Percentiles rank a stretch among this genome's conserved stretches.
These are phyloP conservation scores for Eupithecia insigniata DNA, from an alignment of 2,888 invertebrate genomes.

Conservation along the genomic window DNA sequence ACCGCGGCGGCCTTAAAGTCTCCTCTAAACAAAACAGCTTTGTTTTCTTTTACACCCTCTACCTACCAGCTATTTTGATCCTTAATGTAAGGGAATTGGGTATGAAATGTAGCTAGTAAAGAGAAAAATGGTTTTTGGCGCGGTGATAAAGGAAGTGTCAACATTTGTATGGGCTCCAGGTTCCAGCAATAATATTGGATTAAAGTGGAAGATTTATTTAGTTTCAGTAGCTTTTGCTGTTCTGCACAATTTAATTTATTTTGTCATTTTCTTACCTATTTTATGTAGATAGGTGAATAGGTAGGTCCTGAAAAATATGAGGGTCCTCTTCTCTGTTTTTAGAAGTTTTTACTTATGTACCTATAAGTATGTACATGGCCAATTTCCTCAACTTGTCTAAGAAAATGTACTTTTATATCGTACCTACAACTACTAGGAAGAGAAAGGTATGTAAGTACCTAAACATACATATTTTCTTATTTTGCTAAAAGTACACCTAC, in stretches of 20 bases:
- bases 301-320: too few relatives aligned
- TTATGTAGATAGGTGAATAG: too few relatives aligned
- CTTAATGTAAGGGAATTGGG: constrained; percentile 33
- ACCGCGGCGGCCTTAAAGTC: constrained; percentile 33
- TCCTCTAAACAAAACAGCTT: constrained; percentile 47
- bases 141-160: constrained; percentile 72
- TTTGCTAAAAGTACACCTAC: too few relatives aligned
- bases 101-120: neutral
- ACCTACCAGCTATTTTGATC: constrained; percentile 33
- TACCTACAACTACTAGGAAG: too few relatives aligned
- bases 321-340: too few relatives aligned
- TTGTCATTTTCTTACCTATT: too few relatives aligned
- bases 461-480: too few relatives aligned
- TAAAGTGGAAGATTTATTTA: neutral
- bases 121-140: constrained; percentile 37
- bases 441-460: too few relatives aligned
- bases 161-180: constrained; percentile 63
- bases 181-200: constrained; percentile 39
- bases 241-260: neutral
- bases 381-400: too few relatives aligned
- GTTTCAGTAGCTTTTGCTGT: neutral
- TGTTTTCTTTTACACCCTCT: constrained; percentile 61
- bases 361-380: too few relatives aligned
- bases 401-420: too few relatives aligned
- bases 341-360: too few relatives aligned